A percentile compares a stretch with the other conserved stretches of the same genome.
These are phyloP conservation scores for Notolepis coatsorum DNA, from an alignment of 2,797 vertebrate genomes.

Conservation along the genomic window DNA sequence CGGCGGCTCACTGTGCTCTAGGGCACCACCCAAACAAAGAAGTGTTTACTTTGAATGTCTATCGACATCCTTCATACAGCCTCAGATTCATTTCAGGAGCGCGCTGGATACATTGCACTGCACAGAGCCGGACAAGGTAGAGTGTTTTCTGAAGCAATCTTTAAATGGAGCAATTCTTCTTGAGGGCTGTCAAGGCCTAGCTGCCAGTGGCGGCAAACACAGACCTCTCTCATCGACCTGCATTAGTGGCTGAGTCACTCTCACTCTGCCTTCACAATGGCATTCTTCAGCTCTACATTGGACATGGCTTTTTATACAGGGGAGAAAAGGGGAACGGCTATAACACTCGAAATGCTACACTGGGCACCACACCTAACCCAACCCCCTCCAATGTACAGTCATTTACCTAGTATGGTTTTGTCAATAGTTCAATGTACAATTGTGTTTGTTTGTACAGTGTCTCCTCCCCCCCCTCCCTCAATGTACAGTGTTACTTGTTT, in stretches of 20 bases:
- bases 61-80: constrained; percentile 82
- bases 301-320: constrained; percentile 42
- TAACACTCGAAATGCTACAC: constrained; percentile 15
- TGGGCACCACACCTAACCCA: too few relatives aligned
- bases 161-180: constrained; percentile 84
- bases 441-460: too few relatives aligned
- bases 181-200: constrained; percentile 78
- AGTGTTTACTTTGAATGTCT: constrained; percentile 82
- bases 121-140: constrained; percentile 80
- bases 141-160: constrained; percentile 84
- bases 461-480: too few relatives aligned
- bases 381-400: too few relatives aligned
- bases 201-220: constrained; percentile 74
- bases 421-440: too few relatives aligned
- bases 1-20: constrained; percentile 73
- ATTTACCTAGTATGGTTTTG: too few relatives aligned
- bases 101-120: constrained; percentile 76
- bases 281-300: constrained; percentile 64
- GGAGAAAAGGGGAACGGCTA: constrained; percentile 20
- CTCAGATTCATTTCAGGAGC: constrained; percentile 79
- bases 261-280: constrained; percentile 54
- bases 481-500: too few relatives aligned
- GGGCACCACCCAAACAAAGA: constrained; percentile 81
- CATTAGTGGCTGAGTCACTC: constrained; percentile 77
- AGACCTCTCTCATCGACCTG: constrained; percentile 76